Conservation (phyloP, 1,140 invertebrate species). For the Zophobas morio region DNA sequence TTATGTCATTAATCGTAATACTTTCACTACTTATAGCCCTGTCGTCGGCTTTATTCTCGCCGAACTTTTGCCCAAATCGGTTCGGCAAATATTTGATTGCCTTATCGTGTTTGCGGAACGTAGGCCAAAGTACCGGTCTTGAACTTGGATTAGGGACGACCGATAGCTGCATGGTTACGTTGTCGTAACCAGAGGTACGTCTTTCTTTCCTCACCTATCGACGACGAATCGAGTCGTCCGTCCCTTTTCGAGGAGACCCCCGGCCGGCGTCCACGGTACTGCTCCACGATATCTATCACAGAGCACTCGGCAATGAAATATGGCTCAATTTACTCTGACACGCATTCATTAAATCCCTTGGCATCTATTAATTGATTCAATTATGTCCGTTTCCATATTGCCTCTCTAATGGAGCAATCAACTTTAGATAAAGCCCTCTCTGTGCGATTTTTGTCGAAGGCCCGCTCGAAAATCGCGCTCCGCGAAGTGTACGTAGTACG, state of each 20-base stretch:
- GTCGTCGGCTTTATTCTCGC: slow-evolving; percentile 20
- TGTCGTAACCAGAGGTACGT: no score
- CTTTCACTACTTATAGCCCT: slow-evolving; percentile 31
- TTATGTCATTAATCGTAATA: slow-evolving; percentile 41
- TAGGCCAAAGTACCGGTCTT: no score
- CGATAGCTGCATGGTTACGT: no score
- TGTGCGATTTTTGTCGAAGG: slow-evolving; percentile 10
- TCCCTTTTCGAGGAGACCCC: no score
- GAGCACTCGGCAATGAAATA: neutral
- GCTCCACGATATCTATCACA: neutral
- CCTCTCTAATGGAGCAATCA: neutral
- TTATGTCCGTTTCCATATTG: slow-evolving; percentile 2
- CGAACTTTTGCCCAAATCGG: neutral
- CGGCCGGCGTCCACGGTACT: no score
- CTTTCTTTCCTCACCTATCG: no score
- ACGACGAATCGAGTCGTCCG: no score
- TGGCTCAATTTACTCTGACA: neutral
- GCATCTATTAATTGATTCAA: neutral
- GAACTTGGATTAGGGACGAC: no score
- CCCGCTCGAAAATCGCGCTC: slow-evolving; percentile 39
- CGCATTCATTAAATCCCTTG: no score
- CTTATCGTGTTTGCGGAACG: no score
- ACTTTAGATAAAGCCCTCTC: neutral
- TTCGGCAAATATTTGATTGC: neutral
- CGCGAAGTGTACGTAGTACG: slow-evolving; percentile 12